These are phyloP conservation scores for Alcedo quadribrachys DNA, from an alignment of 2,797 vertebrate genomes.

Conservation along the genomic window DNA sequence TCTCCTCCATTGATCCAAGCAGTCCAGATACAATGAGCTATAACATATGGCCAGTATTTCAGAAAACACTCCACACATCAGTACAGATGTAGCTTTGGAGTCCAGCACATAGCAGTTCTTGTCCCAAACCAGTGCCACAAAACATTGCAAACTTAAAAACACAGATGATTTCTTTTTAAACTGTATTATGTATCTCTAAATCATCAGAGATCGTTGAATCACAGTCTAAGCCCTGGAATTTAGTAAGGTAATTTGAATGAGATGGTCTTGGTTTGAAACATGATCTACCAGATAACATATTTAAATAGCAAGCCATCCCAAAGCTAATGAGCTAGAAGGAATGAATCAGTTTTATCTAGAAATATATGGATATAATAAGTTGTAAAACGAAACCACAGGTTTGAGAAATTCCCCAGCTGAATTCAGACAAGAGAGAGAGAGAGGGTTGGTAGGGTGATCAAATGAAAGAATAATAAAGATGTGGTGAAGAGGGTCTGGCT, in stretches of 20 bases:
- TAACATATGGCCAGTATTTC: background rate
- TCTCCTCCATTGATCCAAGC: background rate
- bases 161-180: background rate
- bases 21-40: background rate
- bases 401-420: conserved; percentile 1
- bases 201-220: background rate
- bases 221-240: background rate
- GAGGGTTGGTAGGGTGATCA: background rate
- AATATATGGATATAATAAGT: background rate
- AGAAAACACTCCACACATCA: background rate
- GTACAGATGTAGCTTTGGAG: background rate
- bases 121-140: background rate
- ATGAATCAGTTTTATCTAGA: background rate
- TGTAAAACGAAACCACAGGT: background rate
- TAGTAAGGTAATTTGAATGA: background rate
- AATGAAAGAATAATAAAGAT: background rate
- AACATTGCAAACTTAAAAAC: background rate
- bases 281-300: background rate
- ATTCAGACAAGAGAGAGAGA: background rate
- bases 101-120: background rate
- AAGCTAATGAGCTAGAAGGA: conserved; percentile 29
- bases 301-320: background rate
- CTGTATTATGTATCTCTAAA: background rate
- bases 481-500: background rate
- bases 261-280: background rate